Conservation (phyloP, 30 jellyfish, hydroid and myxozoan species). For the Pseudorhiza aurosa region DNA sequence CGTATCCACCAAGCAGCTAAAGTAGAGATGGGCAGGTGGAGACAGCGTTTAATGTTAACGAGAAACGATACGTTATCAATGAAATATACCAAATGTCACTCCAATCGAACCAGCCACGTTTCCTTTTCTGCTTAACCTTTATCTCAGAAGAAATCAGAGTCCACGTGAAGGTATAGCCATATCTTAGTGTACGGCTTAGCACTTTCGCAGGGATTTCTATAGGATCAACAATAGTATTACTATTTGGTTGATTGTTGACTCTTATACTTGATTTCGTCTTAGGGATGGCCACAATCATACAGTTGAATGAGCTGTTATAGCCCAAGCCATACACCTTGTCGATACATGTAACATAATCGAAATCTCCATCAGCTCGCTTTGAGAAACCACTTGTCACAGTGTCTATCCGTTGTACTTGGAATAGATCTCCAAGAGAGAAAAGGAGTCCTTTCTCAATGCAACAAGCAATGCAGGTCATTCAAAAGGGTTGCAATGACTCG, state of each 20-base stretch:
- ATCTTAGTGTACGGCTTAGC: background rate
- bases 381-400: background rate
- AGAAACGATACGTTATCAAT: too few species aligned
- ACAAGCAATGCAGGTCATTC: too few species aligned
- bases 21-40: too few species aligned
- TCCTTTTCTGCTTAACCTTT: background rate
- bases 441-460: too few species aligned
- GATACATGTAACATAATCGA: background rate
- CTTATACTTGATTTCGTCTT: background rate
- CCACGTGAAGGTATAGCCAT: background rate
- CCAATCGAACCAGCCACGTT: background rate
- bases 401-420: background rate
- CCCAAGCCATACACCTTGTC: too few species aligned
- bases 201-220: background rate
- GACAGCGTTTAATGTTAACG: too few species aligned
- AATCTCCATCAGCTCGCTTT: background rate
- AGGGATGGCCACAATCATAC: background rate
- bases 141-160: background rate
- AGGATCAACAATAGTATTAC: background rate
- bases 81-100: background rate
- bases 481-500: too few species aligned
- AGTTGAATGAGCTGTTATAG: too few species aligned
- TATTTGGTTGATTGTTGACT: slow-evolving; percentile 1
- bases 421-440: background rate
- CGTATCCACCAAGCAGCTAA: too few species aligned